phyloP scores from a whole-genome alignment of 2,888 invertebrate genomes.

The Isotomurus palustris region DNA sequence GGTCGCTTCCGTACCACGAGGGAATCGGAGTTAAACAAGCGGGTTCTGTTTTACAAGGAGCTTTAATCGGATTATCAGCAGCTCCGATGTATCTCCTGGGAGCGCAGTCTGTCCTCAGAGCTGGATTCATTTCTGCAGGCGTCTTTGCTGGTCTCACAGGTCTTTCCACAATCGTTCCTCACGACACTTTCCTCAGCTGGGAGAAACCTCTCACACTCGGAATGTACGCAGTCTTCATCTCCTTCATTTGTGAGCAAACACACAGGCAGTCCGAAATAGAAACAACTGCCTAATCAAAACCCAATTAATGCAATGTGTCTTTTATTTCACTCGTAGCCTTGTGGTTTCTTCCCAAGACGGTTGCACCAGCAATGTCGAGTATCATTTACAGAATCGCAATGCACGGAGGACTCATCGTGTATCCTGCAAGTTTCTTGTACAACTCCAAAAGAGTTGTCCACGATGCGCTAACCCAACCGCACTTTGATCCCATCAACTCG shows the following conservation, averaged over 20 bases:
- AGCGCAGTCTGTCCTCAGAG: constrained; percentile 16
- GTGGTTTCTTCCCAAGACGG: background rate
- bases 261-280: constrained; percentile 1
- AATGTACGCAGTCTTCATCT: constrained; percentile 15
- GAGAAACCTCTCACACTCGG: constrained; percentile 8
- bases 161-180: constrained; percentile 5
- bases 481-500: constrained; percentile 27
- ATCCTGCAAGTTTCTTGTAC: constrained; percentile 16
- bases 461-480: background rate
- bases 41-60: constrained; percentile 15
- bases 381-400: constrained; percentile 21
- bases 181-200: constrained; percentile 9
- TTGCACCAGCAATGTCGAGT: constrained; percentile 5
- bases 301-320: too few species aligned
- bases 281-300: background rate
- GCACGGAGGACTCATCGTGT: constrained; percentile 27
- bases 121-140: constrained; percentile 22
- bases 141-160: constrained; percentile 15
- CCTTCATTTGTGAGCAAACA: constrained; percentile 20
- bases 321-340: background rate
- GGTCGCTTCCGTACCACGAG: constrained; percentile 7
- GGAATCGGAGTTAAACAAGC: constrained; percentile 20
- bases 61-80: constrained; percentile 16
- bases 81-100: constrained; percentile 26
- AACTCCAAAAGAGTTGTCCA: constrained; percentile 9